These are phyloP conservation scores for Leptura quadrifasciata DNA, from an alignment of 2,888 invertebrate species.

Conservation along the genomic window DNA sequence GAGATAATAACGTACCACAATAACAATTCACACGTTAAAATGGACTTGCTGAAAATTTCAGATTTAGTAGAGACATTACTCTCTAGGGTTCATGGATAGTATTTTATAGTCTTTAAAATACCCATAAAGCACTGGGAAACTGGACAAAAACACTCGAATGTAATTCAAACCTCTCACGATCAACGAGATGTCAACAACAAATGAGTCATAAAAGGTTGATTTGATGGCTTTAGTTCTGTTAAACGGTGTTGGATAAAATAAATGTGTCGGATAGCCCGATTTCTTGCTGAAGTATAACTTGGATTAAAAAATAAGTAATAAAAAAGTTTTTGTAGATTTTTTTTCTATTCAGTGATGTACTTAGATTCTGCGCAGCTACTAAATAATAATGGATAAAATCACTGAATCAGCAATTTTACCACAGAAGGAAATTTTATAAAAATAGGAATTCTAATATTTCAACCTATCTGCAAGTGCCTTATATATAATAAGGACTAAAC, in stretches of 20 bases:
- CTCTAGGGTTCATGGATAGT: neutral
- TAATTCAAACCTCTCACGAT: slow-evolving; percentile 5
- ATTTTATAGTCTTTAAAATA: neutral
- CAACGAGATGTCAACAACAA: slow-evolving; percentile 4
- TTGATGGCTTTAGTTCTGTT: neutral
- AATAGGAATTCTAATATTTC: too few species aligned
- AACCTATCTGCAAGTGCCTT: too few species aligned
- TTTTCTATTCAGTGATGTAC: too few species aligned
- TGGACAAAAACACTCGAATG: neutral
- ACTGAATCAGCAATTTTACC: too few species aligned
- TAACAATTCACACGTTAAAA: neutral
- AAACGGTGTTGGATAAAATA: neutral
- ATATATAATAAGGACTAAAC: too few species aligned
- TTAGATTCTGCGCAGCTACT: too few species aligned
- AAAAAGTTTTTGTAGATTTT: too few species aligned
- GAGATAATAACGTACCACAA: neutral
- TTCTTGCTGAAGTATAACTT: too few species aligned
- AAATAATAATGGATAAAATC: too few species aligned
- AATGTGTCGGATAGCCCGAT: too few species aligned
- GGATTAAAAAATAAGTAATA: too few species aligned
- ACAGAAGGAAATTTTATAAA: too few species aligned
- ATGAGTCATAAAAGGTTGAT: neutral
- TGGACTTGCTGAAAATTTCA: neutral
- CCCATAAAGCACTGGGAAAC: neutral
- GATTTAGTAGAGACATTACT: neutral